Evolutionary conservation across 2,888 invertebrate genomes (phyloP).

Genomic region (Chrysolina oricalcia): DNA sequence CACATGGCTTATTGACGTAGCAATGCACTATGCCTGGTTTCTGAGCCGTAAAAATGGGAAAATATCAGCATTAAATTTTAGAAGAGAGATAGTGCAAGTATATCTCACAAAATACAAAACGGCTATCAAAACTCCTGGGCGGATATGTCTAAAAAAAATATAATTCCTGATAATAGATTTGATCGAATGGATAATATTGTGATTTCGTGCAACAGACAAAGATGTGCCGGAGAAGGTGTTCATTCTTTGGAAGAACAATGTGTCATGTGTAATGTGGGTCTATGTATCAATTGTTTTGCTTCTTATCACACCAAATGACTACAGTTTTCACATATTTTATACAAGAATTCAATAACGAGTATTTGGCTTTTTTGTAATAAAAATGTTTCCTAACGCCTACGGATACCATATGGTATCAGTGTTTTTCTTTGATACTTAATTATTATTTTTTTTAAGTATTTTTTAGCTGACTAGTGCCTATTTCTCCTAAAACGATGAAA

Average conservation of each 20-base stretch:
- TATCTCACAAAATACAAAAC: conserved; percentile 31
- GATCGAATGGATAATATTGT: conserved; percentile 32
- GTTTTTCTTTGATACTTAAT: too few relatives aligned
- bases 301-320: conserved; percentile 22
- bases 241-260: too few relatives aligned
- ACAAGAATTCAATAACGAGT: too few relatives aligned
- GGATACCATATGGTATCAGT: conserved; percentile 28
- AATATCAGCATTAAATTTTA: conserved; percentile 28
- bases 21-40: conserved; percentile 31
- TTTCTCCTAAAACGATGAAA: too few relatives aligned
- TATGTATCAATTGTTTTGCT: conserved; percentile 29
- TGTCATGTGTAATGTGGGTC: conserved; percentile 30
- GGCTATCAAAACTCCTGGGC: conserved; percentile 15
- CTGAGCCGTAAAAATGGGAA: conserved; percentile 29
- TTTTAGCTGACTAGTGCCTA: too few relatives aligned
- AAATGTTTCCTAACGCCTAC: conserved; percentile 12
- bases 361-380: too few relatives aligned
- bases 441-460: too few relatives aligned
- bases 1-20: conserved; percentile 27
- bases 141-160: conserved; percentile 10
- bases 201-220: conserved; percentile 32
- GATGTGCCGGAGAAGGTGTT: conserved; percentile 34
- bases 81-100: conserved; percentile 34
- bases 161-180: conserved; percentile 31
- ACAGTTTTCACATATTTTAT: too few relatives aligned